Evolutionary conservation across 2,888 invertebrate genomes (phyloP), one percentile per base, ranked within the genome.

Genomic region (Drosophila mettleri): DNA sequence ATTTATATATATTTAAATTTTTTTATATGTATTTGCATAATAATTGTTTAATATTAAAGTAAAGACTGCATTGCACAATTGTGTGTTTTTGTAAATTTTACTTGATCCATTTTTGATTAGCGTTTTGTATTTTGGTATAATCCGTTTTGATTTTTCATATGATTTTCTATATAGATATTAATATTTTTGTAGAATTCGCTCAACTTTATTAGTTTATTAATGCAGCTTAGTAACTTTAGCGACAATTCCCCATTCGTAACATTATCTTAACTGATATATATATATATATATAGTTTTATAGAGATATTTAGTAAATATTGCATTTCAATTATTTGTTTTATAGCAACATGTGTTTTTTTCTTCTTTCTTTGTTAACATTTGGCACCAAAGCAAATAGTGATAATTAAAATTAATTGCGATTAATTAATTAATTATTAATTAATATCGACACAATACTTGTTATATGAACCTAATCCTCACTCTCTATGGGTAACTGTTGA

Each of bases 1-100:
- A 27, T 51, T 43, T 46, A 55, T 52, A 31, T 60, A 18, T 58
- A 9, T 52, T 27, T 54, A 64, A 53, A 57, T 31, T 64, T 51
- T 41, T 14, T 51, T 10, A 48, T 65, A 41, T 65, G 53, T 57
- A 65, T 24, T 7, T 39, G 20, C 67, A 27, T 69, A 51, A 55
- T 57, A 65, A 29, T 7, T 39, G 20, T 69, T 31, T 69, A 51
- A 73, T 58, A 49, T 64, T 86, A 89, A 88, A 88, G 90, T 89
- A 89, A 88, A 80, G 78, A 76, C 87, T 86, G 85, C 89, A 89
- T 90, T 90, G 90, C 90, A 89, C 89, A 86, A 57, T 38, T 52
- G 14, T 43, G 46, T 46, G 45, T 48, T 39, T 36, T 36, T 48
- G 34, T 64, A 54, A 46, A 54, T 63, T 63, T 69, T 65, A 43